phyloP scores from a whole-genome alignment of 2,797 vertebrate genomes.

The Macropodus opercularis region DNA sequence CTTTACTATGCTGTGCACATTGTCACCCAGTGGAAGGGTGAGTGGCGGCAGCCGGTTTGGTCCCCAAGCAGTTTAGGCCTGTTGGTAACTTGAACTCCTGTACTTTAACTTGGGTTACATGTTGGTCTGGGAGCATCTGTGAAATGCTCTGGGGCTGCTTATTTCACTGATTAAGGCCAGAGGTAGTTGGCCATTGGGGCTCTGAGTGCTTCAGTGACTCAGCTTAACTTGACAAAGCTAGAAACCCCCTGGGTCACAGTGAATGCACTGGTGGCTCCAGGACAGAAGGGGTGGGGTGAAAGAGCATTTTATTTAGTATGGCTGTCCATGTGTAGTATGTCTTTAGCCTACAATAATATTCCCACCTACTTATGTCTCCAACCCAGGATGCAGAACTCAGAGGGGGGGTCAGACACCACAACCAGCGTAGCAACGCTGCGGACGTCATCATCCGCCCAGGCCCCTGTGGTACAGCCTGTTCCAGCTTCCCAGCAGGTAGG shows the following conservation, averaged over 20 bases:
- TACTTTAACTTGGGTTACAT: constrained; percentile 45
- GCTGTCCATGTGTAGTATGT: constrained; percentile 24
- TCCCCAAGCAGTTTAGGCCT: constrained; percentile 36
- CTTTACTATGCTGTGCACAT: constrained; percentile 74
- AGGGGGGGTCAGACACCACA: constrained; percentile 88
- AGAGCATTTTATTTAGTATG: constrained; percentile 31
- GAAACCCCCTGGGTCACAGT: constrained; percentile 17
- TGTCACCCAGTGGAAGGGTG: constrained; percentile 62
- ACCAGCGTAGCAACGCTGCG: constrained; percentile 86
- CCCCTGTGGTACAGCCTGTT: constrained; percentile 92
- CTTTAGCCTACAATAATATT: constrained; percentile 1
- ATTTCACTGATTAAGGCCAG: constrained; percentile 56
- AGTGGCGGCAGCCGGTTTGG: constrained; percentile 33
- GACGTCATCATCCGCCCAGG: constrained; percentile 87
- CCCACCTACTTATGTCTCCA: constrained; percentile 15
- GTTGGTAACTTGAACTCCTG: constrained; percentile 51
- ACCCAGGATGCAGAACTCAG: constrained; percentile 93
- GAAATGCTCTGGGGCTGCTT: constrained; percentile 36
- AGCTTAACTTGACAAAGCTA: constrained; percentile 53
- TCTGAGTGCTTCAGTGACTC: constrained; percentile 49
- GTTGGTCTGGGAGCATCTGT: constrained; percentile 16
- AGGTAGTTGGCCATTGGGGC: constrained; percentile 48
- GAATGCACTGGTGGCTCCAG: constrained; percentile 33
- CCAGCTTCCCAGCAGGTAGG: constrained; percentile 95
- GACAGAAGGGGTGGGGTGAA: constrained; percentile 21